Conservation (phyloP, 2,888 invertebrate genomes). For the Chalcis sispes region DNA sequence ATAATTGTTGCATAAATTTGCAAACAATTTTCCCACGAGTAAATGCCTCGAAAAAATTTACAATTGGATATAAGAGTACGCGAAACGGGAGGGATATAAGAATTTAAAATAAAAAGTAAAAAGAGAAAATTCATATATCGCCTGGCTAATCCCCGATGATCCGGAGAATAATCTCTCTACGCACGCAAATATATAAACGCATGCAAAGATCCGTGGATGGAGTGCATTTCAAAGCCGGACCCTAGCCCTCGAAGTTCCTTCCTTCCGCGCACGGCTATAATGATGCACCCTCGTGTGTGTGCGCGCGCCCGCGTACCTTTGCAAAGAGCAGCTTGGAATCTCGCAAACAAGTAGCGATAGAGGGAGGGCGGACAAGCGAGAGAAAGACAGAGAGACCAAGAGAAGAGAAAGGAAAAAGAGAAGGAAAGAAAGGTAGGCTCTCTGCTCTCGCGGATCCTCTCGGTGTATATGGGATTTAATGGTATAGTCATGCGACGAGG, state of each 20-base stretch:
- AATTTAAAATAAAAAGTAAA: too few relatives aligned
- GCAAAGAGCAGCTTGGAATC: constrained; percentile 20
- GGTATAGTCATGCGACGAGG: constrained; percentile 69
- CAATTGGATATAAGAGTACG: too few relatives aligned
- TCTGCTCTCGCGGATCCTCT: constrained; percentile 47
- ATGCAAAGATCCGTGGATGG: neutral
- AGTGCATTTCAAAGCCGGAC: neutral
- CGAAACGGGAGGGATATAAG: too few relatives aligned
- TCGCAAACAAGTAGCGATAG: constrained; percentile 48
- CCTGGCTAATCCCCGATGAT: neutral
- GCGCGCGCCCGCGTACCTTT: neutral
- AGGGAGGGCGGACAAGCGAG: constrained; percentile 9
- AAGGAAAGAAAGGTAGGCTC: constrained; percentile 11
- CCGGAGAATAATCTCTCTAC: neutral
- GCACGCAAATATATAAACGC: neutral
- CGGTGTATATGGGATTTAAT: constrained; percentile 67
- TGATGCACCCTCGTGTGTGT: constrained; percentile 21
- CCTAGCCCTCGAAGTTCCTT: constrained; percentile 17
- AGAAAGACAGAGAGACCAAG: constrained; percentile 11
- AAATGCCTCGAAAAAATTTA: too few relatives aligned
- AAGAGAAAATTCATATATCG: too few relatives aligned
- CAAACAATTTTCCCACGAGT: constrained; percentile 2
- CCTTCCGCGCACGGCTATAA: constrained; percentile 27
- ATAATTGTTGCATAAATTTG: too few relatives aligned
- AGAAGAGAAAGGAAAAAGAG: constrained; percentile 27